phyloP scores from a whole-genome alignment of 2,888 invertebrate species.

The Papilio demoleus region DNA sequence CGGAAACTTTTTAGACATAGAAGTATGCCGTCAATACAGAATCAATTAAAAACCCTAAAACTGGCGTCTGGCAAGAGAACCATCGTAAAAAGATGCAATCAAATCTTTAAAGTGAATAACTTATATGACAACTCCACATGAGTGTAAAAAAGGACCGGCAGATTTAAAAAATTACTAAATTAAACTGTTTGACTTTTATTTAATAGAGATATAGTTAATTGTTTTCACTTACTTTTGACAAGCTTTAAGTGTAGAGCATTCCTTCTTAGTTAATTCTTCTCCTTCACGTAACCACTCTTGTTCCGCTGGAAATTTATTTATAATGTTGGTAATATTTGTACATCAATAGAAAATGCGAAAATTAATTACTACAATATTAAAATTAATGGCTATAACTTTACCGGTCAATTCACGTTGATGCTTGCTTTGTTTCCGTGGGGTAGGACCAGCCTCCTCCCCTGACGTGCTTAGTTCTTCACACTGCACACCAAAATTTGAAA shows the following conservation, averaged over 20 bases:
- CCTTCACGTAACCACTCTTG: constrained; percentile 81
- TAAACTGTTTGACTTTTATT: too few relatives aligned
- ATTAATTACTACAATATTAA: not conserved
- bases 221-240: constrained; percentile 76
- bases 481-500: constrained; percentile 55
- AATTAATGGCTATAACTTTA: too few relatives aligned
- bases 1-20: too few relatives aligned
- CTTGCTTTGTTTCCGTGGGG: constrained; percentile 85
- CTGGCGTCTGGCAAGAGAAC: too few relatives aligned
- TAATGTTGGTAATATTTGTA: not conserved
- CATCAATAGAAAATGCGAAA: not conserved
- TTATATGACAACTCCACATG: too few relatives aligned
- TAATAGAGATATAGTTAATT: too few relatives aligned
- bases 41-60: too few relatives aligned
- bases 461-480: constrained; percentile 84
- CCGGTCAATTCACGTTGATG: constrained; percentile 78
- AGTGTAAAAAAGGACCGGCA: too few relatives aligned
- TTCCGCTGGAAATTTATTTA: constrained; percentile 65
- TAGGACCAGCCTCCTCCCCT: constrained; percentile 83
- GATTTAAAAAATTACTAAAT: too few relatives aligned
- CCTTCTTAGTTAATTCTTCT: constrained; percentile 77
- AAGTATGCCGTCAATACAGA: too few relatives aligned
- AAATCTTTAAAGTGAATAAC: too few relatives aligned
- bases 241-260: constrained; percentile 72
- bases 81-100: too few relatives aligned